Percentiles rank a stretch among this genome's conserved stretches.
Evolutionary conservation across 2,113 vertebrate species (phyloP).

Genomic region (Probosciger aterrimus): DNA sequence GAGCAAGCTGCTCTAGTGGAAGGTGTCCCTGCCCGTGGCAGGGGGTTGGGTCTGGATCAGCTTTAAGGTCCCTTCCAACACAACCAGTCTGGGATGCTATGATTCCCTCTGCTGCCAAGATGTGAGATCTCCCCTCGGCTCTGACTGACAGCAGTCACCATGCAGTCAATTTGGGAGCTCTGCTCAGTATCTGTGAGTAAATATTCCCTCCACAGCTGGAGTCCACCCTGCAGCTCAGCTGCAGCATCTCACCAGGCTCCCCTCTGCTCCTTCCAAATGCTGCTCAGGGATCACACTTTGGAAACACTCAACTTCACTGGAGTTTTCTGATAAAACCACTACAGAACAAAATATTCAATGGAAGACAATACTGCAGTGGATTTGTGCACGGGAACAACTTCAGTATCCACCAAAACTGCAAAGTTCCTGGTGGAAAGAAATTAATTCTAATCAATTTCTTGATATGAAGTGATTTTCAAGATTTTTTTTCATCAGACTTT

Average conservation of each 20-base stretch:
- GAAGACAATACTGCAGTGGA: neutral
- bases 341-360: neutral
- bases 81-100: neutral
- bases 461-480: neutral
- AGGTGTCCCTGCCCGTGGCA: rapidly evolving
- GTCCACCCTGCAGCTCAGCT: neutral
- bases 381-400: neutral
- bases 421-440: neutral
- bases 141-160: neutral
- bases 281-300: neutral
- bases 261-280: neutral
- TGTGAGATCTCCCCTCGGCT: neutral
- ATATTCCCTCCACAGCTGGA: neutral
- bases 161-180: neutral
- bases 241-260: neutral
- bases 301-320: neutral
- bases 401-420: neutral
- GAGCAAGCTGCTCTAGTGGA: neutral
- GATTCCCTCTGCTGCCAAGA: neutral
- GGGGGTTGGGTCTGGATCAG: neutral
- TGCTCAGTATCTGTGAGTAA: neutral
- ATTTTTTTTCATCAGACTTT: neutral
- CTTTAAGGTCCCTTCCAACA: neutral
- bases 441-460: neutral
- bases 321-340: neutral